Conservation (phyloP, 2,113 vertebrate genomes). For the Platycercus adscitus region DNA sequence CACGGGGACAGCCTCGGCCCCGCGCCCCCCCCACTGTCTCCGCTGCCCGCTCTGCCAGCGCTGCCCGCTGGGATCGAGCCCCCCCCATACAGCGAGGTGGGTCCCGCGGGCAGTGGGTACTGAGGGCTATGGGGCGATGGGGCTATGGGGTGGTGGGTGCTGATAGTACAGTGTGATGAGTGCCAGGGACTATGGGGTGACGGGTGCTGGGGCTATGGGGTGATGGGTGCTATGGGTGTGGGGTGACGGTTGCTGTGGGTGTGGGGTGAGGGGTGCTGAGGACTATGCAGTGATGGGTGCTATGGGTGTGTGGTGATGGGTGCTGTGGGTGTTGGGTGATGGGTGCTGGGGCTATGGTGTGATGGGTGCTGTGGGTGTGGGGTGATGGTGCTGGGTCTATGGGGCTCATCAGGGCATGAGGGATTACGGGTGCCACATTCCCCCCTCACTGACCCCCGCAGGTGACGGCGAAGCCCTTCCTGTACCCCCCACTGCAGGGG, state of each 20-base stretch:
- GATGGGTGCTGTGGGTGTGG: neutral
- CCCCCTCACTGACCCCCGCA: neutral
- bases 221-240: neutral
- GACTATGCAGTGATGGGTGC: neutral
- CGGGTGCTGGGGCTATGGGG: too few relatives aligned
- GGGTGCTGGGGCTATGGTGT: neutral
- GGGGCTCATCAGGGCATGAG: neutral
- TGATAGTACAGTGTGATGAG: too few relatives aligned
- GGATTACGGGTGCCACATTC: neutral
- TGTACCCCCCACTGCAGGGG: neutral
- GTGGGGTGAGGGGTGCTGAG: too few relatives aligned
- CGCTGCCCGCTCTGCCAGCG: neutral
- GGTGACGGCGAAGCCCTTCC: neutral
- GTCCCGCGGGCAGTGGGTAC: neutral
- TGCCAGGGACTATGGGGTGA: too few relatives aligned
- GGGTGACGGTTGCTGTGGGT: neutral
- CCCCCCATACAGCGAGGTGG: constrained; percentile 8
- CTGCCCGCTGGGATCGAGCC: neutral
- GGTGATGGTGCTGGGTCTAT: neutral
- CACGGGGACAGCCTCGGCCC: neutral
- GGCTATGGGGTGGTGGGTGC: too few relatives aligned
- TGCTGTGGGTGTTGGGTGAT: neutral
- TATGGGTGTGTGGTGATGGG: neutral
- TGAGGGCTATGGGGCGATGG: neutral
- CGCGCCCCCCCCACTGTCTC: neutral